Evolutionary conservation across 35 echinoderm and acorn worm species (phyloP).

Genomic region (Lytechinus variegatus): DNA sequence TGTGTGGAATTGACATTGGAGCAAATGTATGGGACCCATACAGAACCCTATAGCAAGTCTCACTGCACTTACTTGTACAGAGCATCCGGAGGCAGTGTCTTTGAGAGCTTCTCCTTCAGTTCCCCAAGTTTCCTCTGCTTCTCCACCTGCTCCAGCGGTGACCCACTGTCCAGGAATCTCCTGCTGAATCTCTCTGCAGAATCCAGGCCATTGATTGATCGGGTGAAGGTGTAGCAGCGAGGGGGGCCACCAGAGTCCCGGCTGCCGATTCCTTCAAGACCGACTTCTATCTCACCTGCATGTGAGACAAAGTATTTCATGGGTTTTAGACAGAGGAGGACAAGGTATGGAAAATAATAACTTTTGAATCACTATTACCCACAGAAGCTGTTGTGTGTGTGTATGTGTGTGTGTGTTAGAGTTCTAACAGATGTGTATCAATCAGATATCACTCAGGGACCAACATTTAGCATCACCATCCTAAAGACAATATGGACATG

Average conservation of each 20-base stretch:
- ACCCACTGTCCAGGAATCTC: conserved; percentile 63
- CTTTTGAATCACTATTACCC: no score
- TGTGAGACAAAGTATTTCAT: not conserved
- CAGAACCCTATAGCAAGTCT: no score
- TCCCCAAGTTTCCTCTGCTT: conserved; percentile 65
- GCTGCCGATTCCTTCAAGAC: conserved; percentile 51
- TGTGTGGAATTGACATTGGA: no score
- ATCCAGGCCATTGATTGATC: conserved; percentile 59
- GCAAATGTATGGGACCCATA: no score
- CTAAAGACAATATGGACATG: no score
- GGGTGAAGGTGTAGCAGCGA: conserved; percentile 67
- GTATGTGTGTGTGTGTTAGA: no score
- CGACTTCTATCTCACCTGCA: conserved; percentile 73
- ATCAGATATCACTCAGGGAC: no score
- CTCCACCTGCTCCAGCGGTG: conserved; percentile 51
- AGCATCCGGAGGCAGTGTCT: conserved; percentile 42
- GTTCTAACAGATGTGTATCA: no score
- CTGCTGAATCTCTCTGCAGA: not conserved
- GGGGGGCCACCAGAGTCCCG: not conserved
- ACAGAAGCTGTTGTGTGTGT: no score
- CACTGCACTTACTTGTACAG: conserved; percentile 58
- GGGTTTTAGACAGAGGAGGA: not conserved
- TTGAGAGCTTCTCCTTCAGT: conserved; percentile 50
- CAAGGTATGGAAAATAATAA: not conserved
- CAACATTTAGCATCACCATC: no score